Base-by-base conservation (phyloP, 2,797 vertebrate species). In the Molossus alvarezi region DNA sequence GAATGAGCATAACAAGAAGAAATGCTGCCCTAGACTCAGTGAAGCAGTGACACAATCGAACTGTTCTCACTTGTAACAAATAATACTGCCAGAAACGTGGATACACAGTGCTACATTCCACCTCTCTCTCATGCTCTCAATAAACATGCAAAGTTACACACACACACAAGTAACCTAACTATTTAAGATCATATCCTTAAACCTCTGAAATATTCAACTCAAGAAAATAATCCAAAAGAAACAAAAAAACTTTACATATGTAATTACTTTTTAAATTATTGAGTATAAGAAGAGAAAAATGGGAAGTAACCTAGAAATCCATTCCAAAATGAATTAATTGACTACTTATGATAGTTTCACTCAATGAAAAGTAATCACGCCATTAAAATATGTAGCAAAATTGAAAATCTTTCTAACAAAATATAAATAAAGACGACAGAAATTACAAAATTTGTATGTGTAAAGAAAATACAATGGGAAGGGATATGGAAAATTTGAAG, bases 381-480 rank as follows among this genome's bases (percentile, higher is more conserved):
- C 6, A 82, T n/a, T 81, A 81, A 37, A 88, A 80, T 60, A 27
- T 29, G 1, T 6, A 29, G 27, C 15, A 62, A 53, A 37, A 73
- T 79, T 2, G 72, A 90, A 95, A 87, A 33, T 45, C 20, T 71
- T 79, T 82, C 37, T 45, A 84, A 58, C 13, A 87, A 87, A 83
- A 45, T 12, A 17, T 51, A 76, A 83, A 71, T 18, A 83, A 41
- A 93, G 67, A 91, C 53, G 41, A 82, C 17, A 9, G 11, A 73
- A 90, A 94, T 5, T 76, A 0, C 51, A 67, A 93, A 85, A 65
- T 48, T 58, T 20, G 5, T 55, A 4, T 58, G 5, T 75, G 15
- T 83, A 85, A 94, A 65, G 67, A 77, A 95, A 92, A 92, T 85
- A 72, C 0, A 86, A 65, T 45, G 7, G 64, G 51, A 92, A 92